Evolutionary conservation across 92 coral and sea anemone species (phyloP), one percentile per base, ranked within the genome.

Genomic region (Micromussa lordhowensis): DNA sequence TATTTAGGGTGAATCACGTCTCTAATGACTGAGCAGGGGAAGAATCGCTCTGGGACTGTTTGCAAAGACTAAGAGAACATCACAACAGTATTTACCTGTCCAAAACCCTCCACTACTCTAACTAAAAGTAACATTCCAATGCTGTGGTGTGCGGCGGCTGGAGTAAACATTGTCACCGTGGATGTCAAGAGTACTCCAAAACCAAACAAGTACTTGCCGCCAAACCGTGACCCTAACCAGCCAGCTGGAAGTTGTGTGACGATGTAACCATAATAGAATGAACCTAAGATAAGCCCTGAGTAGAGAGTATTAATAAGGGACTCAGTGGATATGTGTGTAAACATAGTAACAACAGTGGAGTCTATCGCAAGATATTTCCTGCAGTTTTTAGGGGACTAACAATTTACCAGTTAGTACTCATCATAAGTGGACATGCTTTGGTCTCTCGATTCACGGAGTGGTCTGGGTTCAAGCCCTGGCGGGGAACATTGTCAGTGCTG

Each of bases 211-310:
- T 94, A 88, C 59, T 94, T 96, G 10, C 96, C 98, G 18, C 99
- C 99, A 94, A 88, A 89, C 75, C 93, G 88, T 36, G 94, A 89
- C 1, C 96, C 99, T 36, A 96, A 35, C 98, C 96, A 96, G 1
- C 99, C 99, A 34, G 96, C 99, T 2, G 99, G 99, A 24, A 96
- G 73, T 77, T 96, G 99, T 38, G 99, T 96, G 57, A 95, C 30
- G 55, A 96, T 94, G 86, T 96, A 96, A 32, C 99, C 99, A 90
- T 96, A 96, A 91, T 94, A 96, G 86, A 96, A 96, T 64, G 99
- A 92, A 49, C 99, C 98, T 73, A 96, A 87, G 75, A 96, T 94
- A 28, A 96, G 82, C 75, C 99, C 99, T 96, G 77, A 22, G n/a
- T 21, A 88, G 28, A 57, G 48, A 40, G 48, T 40, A 40, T 40